These are phyloP conservation scores for Phaenicophaeus curvirostris DNA, from an alignment of 2,797 vertebrate genomes.

Conservation along the genomic window DNA sequence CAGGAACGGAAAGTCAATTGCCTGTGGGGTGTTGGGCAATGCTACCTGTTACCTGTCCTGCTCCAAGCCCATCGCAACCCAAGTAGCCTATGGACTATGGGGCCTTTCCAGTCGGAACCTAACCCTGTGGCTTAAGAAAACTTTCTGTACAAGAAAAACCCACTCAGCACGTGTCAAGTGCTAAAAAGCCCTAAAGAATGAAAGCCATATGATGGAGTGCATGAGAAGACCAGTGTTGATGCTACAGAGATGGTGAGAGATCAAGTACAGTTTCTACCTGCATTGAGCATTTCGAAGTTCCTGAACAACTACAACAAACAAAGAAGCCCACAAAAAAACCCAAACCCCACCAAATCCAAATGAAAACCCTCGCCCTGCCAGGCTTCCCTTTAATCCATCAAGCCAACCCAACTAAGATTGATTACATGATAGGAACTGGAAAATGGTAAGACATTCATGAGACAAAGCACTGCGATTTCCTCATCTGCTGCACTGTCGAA, in stretches of 20 bases:
- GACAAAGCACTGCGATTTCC: background rate
- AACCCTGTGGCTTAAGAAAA: background rate
- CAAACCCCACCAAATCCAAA: background rate
- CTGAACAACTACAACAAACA: background rate
- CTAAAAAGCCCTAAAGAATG: background rate
- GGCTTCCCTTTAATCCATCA: background rate
- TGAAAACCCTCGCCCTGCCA: background rate
- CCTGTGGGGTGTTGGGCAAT: background rate
- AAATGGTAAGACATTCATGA: background rate
- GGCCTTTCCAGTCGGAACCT: background rate
- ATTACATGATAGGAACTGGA: background rate
- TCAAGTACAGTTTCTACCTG: background rate
- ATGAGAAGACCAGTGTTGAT: background rate
- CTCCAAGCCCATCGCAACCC: background rate
- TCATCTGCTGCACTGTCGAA: background rate
- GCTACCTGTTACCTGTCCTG: background rate
- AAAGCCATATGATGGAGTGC: background rate
- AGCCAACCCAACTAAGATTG: background rate
- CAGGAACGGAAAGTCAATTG: slow-evolving; percentile 30
- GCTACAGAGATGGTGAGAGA: background rate
- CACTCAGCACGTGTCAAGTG: background rate
- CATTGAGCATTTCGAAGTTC: background rate
- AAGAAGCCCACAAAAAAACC: background rate
- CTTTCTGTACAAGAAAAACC: background rate
- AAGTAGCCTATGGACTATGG: background rate